Evolutionary conservation across 2,797 vertebrate genomes (phyloP).

Genomic region (Takifugu ocellatus): DNA sequence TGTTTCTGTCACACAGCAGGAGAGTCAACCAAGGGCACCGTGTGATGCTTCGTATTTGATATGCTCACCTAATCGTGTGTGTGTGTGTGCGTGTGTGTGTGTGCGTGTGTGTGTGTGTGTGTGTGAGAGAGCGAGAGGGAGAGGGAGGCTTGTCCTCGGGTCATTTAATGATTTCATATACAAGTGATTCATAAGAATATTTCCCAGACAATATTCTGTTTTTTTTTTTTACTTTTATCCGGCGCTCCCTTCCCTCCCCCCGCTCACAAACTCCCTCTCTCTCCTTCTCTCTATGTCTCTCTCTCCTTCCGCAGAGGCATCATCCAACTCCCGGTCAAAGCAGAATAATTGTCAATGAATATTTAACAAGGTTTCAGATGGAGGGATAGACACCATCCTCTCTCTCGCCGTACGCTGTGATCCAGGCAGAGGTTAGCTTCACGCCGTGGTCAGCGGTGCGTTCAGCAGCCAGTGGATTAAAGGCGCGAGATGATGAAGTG

Average conservation of each 20-base stretch:
- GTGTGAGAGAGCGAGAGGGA: not conserved
- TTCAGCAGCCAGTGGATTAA: conserved; percentile 64
- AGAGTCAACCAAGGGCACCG: conserved; percentile 39
- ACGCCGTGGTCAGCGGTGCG: conserved; percentile 65
- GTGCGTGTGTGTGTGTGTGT: too few species aligned
- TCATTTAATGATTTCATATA: conserved; percentile 55
- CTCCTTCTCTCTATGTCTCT: not conserved
- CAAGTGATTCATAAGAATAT: conserved; percentile 62
- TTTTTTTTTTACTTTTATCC: conserved; percentile 20
- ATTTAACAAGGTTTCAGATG: conserved; percentile 82
- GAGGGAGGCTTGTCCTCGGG: conserved; percentile 23
- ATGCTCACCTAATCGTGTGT: conserved; percentile 45
- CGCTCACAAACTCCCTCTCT: conserved; percentile 10
- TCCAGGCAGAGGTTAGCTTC: conserved; percentile 59
- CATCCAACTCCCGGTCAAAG: conserved; percentile 77
- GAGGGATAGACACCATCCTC: conserved; percentile 72
- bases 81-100: too few species aligned
- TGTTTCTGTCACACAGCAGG: conserved; percentile 25
- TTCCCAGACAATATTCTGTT: conserved; percentile 47
- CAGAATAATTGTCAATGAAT: conserved; percentile 86
- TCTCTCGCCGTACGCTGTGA: conserved; percentile 38
- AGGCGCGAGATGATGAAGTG: conserved; percentile 68
- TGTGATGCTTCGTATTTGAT: conserved; percentile 56
- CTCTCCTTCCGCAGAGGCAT: conserved; percentile 50
- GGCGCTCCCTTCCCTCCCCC: not conserved